Evolutionary conservation across 2,113 vertebrate genomes (phyloP).

Genomic region (Neolamprologus hecqui): DNA sequence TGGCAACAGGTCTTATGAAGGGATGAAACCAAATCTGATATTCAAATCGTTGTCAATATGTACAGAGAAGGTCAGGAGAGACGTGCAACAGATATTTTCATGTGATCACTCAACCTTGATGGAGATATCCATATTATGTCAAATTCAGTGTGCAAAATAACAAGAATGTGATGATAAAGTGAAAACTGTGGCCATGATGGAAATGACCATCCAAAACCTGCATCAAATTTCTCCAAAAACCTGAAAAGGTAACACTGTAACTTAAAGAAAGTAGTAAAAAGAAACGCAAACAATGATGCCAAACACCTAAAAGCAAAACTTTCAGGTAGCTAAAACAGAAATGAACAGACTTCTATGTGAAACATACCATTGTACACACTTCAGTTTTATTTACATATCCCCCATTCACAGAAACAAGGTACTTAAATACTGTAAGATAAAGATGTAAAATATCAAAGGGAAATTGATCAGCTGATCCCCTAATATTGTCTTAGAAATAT

Average conservation of each 20-base stretch:
- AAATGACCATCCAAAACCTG: neutral
- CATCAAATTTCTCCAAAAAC: neutral
- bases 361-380: neutral
- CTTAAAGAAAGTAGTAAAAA: neutral
- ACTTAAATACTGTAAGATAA: neutral
- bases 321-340: neutral
- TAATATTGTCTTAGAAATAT: neutral
- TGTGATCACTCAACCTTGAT: neutral
- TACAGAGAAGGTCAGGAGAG: neutral
- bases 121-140: neutral
- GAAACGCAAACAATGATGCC: neutral
- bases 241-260: neutral
- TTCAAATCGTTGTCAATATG: neutral
- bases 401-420: neutral
- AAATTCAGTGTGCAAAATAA: neutral
- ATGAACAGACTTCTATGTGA: neutral
- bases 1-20: neutral
- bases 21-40: neutral
- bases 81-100: neutral
- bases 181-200: neutral
- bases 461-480: neutral
- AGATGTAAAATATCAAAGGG: neutral
- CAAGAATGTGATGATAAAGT: neutral
- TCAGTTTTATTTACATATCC: neutral
- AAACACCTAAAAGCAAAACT: neutral